phyloP scores from a whole-genome alignment of 92 coral and sea anemone genomes.

The Diadumene lineata region DNA sequence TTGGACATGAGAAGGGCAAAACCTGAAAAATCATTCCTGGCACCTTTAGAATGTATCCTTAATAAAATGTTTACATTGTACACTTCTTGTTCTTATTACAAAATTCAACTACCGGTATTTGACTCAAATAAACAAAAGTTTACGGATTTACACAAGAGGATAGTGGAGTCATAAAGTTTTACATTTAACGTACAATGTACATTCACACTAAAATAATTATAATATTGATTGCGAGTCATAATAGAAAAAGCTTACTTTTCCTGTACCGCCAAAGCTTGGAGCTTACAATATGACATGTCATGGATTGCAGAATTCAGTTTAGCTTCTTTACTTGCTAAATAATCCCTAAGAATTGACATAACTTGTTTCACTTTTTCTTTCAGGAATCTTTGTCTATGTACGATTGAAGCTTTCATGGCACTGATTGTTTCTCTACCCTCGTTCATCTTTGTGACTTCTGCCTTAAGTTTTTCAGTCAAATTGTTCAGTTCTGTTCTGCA shows the following conservation, averaged over 20 bases:
- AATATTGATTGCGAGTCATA: too few species aligned
- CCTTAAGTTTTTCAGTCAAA: slow-evolving; percentile 54
- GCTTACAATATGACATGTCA: slow-evolving; percentile 41
- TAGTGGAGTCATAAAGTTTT: too few species aligned
- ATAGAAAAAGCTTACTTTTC: slow-evolving; percentile 45
- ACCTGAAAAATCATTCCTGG: too few species aligned
- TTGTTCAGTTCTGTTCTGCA: slow-evolving; percentile 64
- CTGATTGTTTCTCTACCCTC: slow-evolving; percentile 51
- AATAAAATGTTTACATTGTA: too few species aligned
- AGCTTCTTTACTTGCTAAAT: slow-evolving; percentile 48
- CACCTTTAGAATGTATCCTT: too few species aligned
- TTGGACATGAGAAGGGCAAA: too few species aligned
- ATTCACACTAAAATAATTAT: too few species aligned
- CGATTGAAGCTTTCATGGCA: slow-evolving; percentile 41
- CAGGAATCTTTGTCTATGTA: slow-evolving; percentile 41
- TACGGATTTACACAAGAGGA: too few species aligned
- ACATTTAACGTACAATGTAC: too few species aligned
- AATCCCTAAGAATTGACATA: slow-evolving; percentile 41
- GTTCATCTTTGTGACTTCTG: slow-evolving; percentile 37
- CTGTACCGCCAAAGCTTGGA: slow-evolving; percentile 53
- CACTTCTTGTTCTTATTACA: too few species aligned
- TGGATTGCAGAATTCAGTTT: slow-evolving; percentile 41
- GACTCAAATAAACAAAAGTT: too few species aligned
- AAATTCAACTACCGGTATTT: too few species aligned
- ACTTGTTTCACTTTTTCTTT: slow-evolving; percentile 52